Percentiles rank a stretch among this genome's conserved stretches.
Evolutionary conservation across 2,113 vertebrate genomes (phyloP).

Genomic region (Mixornis gularis): DNA sequence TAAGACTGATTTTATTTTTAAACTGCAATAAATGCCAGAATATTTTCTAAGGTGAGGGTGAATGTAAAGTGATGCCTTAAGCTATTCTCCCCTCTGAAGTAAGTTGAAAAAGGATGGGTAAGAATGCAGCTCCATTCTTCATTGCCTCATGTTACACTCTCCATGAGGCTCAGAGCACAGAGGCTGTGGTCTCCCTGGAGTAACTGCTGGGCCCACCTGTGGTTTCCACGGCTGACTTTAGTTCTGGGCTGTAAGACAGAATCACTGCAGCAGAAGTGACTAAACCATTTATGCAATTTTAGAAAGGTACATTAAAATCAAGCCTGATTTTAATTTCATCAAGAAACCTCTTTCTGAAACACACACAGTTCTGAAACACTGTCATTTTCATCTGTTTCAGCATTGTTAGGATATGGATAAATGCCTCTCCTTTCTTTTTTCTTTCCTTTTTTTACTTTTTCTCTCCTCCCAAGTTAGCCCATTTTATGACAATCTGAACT

Average conservation of each 20-base stretch:
- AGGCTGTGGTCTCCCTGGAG: fast-evolving
- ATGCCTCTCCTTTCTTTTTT: neutral
- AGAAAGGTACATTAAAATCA: neutral
- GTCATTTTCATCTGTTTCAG: neutral
- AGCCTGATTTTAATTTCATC: neutral
- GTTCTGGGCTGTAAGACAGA: neutral
- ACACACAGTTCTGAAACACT: neutral
- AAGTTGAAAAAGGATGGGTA: fast-evolving
- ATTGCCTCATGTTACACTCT: fast-evolving
- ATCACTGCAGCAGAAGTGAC: neutral
- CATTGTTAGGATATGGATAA: neutral
- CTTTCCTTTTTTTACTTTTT: neutral
- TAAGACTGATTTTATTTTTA: neutral
- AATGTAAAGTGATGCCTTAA: neutral
- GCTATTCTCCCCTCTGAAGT: neutral
- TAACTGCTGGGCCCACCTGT: neutral
- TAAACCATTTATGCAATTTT: neutral
- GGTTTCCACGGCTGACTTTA: neutral
- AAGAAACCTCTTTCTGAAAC: neutral
- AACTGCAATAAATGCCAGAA: neutral
- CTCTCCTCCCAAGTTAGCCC: neutral
- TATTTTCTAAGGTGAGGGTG: neutral
- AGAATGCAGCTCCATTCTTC: neutral
- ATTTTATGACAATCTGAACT: neutral
- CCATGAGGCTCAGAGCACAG: fast-evolving